phyloP scores from a whole-genome alignment of 37 sponge, comb jelly and placozoan species.

The Spongia lamella region DNA sequence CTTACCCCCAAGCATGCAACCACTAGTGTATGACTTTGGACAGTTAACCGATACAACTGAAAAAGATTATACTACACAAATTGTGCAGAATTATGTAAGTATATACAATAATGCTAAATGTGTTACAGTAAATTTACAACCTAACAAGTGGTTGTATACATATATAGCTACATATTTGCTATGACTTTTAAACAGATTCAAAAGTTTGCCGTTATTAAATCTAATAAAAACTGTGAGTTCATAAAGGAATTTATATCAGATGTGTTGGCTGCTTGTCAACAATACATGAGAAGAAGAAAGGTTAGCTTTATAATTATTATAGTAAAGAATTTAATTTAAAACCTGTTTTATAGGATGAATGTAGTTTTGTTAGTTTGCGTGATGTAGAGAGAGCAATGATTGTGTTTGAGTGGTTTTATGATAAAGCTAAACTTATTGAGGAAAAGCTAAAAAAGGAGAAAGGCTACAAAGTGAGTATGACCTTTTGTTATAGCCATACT shows the following conservation, averaged over 20 bases:
- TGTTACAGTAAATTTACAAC: not conserved
- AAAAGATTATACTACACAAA: conserved; percentile 65
- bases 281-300: conserved; percentile 81
- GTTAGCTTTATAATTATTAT: conserved; percentile 18
- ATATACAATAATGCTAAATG: not conserved
- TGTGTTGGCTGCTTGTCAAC: conserved; percentile 69
- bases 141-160: not conserved
- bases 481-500: not conserved
- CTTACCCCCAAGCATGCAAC: conserved; percentile 86
- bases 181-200: not conserved
- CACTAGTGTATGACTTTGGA: conserved; percentile 96
- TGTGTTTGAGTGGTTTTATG: conserved; percentile 70
- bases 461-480: not conserved
- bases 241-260: conserved; percentile 26
- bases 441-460: not conserved
- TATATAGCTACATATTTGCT: not conserved
- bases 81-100: conserved; percentile 76
- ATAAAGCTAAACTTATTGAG: not conserved
- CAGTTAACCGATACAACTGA: conserved; percentile 74
- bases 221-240: not conserved
- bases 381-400: conserved; percentile 84
- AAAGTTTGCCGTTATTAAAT: too few species aligned
- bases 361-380: conserved; percentile 83
- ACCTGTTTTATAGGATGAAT: conserved; percentile 53
- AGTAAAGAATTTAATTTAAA: not conserved